phyloP scores from a whole-genome alignment of 2,888 invertebrate genomes.

The Ametastegia equiseti region DNA sequence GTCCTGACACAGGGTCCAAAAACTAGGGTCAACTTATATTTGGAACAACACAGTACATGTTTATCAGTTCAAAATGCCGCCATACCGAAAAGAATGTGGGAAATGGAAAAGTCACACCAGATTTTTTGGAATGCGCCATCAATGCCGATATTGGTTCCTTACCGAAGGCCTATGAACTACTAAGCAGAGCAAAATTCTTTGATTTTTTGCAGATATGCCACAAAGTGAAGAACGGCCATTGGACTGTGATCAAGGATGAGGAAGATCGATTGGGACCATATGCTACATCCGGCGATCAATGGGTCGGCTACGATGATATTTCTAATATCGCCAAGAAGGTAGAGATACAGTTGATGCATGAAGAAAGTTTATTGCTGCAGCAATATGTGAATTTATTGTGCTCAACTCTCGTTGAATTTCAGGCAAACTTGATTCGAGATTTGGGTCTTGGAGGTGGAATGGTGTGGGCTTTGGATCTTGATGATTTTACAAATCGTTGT shows the following conservation, averaged over 20 bases:
- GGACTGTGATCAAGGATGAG: constrained; percentile 81
- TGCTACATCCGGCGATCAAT: constrained; percentile 84
- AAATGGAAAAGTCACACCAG: no score
- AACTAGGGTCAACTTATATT: no score
- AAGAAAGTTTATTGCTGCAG: background rate
- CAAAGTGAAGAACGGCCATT: constrained; percentile 79
- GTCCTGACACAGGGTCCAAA: no score
- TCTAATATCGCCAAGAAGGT: constrained; percentile 62
- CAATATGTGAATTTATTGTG: background rate
- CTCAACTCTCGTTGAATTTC: constrained; percentile 57
- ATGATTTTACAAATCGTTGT: constrained; percentile 85
- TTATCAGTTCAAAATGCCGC: no score
- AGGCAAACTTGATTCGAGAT: constrained; percentile 79
- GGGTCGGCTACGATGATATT: constrained; percentile 87
- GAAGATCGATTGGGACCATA: constrained; percentile 85
- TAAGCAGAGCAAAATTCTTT: background rate
- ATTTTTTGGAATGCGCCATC: no score
- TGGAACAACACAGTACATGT: no score
- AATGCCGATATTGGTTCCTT: no score
- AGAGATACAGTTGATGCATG: background rate
- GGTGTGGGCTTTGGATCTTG: constrained; percentile 88
- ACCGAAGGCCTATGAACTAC: background rate
- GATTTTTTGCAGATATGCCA: constrained; percentile 80
- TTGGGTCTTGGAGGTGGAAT: constrained; percentile 85
- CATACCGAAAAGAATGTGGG: no score